phyloP scores from a whole-genome alignment of 1,140 invertebrate genomes.

The Euwallacea similis region DNA sequence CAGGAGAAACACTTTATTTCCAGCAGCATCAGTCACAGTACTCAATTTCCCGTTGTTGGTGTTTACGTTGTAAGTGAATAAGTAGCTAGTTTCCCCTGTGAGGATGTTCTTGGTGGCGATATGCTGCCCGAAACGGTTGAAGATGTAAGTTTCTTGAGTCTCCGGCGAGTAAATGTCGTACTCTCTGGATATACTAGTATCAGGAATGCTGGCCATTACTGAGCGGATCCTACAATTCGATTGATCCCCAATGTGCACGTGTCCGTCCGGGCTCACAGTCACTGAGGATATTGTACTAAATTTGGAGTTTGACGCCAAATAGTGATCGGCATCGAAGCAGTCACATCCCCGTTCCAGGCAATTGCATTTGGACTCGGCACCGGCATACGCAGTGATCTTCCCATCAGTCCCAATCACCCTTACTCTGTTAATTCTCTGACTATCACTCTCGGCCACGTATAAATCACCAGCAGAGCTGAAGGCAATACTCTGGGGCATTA shows the following conservation, averaged over 20 bases:
- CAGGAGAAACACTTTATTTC: constrained; percentile 88
- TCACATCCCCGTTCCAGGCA: constrained; percentile 88
- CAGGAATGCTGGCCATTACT: constrained; percentile 88
- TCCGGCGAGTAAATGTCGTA: constrained; percentile 96
- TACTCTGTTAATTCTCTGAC: constrained; percentile 90
- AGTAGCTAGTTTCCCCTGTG: constrained; percentile 87
- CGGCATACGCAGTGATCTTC: constrained; percentile 87
- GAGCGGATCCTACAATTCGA: constrained; percentile 89
- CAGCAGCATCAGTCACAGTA: constrained; percentile 89
- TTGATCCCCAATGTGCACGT: constrained; percentile 93
- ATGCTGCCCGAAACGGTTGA: constrained; percentile 95
- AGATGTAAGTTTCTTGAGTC: constrained; percentile 93
- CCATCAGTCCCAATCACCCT: constrained; percentile 90
- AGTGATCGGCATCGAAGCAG: constrained; percentile 90
- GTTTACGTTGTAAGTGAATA: constrained; percentile 94
- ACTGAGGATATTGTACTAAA: constrained; percentile 94
- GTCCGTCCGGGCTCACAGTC: constrained; percentile 89
- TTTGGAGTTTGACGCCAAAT: constrained; percentile 86
- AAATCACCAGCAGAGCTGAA: constrained; percentile 94
- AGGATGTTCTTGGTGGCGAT: constrained; percentile 89
- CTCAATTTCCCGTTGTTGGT: constrained; percentile 94
- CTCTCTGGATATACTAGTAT: constrained; percentile 77
- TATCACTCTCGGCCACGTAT: constrained; percentile 93
- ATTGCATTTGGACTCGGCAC: constrained; percentile 93
- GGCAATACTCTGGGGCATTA: constrained; percentile 91